Conservation (phyloP, 2,888 invertebrate species). For the Exephanes ischioxanthus region DNA sequence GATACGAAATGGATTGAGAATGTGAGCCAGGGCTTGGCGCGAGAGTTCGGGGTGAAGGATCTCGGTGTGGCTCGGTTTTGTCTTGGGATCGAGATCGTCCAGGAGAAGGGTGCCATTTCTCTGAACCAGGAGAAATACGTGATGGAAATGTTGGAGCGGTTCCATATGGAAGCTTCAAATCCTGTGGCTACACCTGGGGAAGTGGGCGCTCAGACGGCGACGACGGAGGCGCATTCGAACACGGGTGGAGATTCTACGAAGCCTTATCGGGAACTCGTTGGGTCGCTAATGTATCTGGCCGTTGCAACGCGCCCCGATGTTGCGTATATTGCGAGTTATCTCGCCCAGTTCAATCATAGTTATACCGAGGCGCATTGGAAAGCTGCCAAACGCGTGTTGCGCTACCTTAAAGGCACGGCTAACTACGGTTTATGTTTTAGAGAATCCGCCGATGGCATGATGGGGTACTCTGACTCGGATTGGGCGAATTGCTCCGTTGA, state of each 20-base stretch:
- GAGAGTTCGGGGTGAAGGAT: conserved; percentile 43
- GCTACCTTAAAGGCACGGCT: conserved; percentile 47
- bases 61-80: conserved; percentile 39
- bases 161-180: conserved; percentile 20
- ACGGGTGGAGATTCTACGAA: neutral
- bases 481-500: conserved; percentile 44
- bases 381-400: conserved; percentile 53
- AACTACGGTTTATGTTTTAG: conserved; percentile 47
- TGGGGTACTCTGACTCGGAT: conserved; percentile 25
- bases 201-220: conserved; percentile 15
- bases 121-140: conserved; percentile 42
- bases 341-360: conserved; percentile 47
- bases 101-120: conserved; percentile 16
- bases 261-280: conserved; percentile 61
- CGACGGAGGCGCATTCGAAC: neutral
- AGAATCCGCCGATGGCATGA: conserved; percentile 26
- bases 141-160: conserved; percentile 31
- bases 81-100: conserved; percentile 44
- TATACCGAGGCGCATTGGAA: conserved; percentile 46
- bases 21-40: neutral
- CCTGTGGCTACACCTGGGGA: conserved; percentile 33
- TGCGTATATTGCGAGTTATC: conserved; percentile 51
- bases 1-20: conserved; percentile 26
- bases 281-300: conserved; percentile 62
- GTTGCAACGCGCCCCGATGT: conserved; percentile 64